Percentiles rank a stretch among this genome's conserved stretches.
These are phyloP conservation scores for Silurus asotus DNA, from an alignment of 2,113 vertebrate genomes.

Conservation along the genomic window DNA sequence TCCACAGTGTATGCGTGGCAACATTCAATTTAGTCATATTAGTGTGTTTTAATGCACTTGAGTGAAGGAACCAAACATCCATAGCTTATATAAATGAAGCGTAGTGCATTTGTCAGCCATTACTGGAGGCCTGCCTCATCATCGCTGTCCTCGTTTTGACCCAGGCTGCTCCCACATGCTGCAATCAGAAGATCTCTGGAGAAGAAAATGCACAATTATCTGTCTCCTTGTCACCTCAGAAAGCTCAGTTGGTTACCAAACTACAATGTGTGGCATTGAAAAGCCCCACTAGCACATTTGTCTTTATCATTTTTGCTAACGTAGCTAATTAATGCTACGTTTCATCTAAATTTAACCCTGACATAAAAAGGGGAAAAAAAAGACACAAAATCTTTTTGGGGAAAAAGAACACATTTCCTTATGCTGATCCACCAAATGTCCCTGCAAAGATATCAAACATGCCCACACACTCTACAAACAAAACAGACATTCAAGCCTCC, in stretches of 20 bases:
- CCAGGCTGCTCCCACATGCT: constrained; percentile 19
- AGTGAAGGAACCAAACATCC: background rate
- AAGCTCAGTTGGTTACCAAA: constrained; percentile 55
- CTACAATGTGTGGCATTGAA: constrained; percentile 25
- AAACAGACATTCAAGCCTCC: background rate
- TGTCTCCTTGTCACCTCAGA: constrained; percentile 61
- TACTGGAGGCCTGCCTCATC: constrained; percentile 9
- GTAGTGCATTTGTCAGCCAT: constrained; percentile 9
- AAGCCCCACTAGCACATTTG: background rate
- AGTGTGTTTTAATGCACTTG: background rate
- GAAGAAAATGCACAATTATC: constrained; percentile 63
- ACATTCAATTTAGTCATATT: constrained; percentile 12
- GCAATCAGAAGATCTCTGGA: constrained; percentile 46
- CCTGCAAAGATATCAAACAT: background rate
- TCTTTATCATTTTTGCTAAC: background rate
- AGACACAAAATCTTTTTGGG: too few species aligned
- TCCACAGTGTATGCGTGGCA: background rate
- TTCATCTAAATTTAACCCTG: background rate
- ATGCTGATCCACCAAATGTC: background rate
- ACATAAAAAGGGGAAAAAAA: background rate
- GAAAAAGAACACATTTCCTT: background rate
- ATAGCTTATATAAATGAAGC: constrained; percentile 26
- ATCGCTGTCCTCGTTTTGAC: constrained; percentile 13
- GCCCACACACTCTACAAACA: background rate
- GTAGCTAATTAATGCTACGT: background rate